Conservation (phyloP, 2,113 vertebrate genomes). For the Calidris pygmaea region DNA sequence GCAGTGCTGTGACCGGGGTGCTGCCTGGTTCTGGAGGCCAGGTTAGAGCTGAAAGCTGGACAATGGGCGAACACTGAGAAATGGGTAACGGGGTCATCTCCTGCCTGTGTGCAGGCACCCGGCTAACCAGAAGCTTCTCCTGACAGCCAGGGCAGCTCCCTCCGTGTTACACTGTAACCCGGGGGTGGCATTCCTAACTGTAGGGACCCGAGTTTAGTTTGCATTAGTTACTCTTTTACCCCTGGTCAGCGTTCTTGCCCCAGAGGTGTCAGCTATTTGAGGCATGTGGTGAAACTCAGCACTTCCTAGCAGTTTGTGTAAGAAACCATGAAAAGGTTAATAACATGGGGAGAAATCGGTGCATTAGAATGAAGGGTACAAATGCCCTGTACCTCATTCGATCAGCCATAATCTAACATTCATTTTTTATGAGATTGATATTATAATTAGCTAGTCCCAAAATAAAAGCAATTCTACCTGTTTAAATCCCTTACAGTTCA, state of each 20-base stretch:
- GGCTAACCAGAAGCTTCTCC: fast-evolving
- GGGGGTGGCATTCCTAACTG: not conserved
- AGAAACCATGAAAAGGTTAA: not conserved
- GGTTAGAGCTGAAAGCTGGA: not conserved
- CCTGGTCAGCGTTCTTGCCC: not conserved
- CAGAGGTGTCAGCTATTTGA: fast-evolving
- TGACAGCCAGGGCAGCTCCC: fast-evolving
- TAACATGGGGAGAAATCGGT: not conserved
- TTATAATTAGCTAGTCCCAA: not conserved
- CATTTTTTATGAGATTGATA: not conserved
- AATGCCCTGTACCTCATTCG: not conserved
- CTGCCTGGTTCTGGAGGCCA: not conserved
- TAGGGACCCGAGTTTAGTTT: fast-evolving
- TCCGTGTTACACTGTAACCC: fast-evolving
- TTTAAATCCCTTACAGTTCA: not conserved
- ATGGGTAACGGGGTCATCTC: fast-evolving
- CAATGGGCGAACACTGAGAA: fast-evolving
- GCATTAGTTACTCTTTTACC: not conserved
- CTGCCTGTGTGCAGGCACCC: fast-evolving
- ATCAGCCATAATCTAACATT: not conserved
- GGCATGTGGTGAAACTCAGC: not conserved
- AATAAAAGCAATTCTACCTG: not conserved
- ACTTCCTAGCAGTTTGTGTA: not conserved
- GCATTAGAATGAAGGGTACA: not conserved
- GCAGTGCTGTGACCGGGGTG: not conserved